Conservation (phyloP, 2,113 vertebrate genomes). For the Epinephelus lanceolatus region DNA sequence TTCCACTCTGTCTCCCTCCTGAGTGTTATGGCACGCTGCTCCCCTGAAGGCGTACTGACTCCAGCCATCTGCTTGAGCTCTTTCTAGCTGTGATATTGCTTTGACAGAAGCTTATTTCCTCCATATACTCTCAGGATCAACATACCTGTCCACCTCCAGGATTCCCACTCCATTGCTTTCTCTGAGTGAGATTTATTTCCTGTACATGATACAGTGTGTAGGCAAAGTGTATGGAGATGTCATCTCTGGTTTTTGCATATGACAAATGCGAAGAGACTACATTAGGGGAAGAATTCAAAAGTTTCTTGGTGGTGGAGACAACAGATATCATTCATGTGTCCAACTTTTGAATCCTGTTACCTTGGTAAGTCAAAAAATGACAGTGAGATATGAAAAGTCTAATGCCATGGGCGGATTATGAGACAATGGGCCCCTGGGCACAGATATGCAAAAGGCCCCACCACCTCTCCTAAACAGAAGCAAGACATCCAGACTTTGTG, state of each 20-base stretch:
- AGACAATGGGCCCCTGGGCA: too few species aligned
- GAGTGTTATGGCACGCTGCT: neutral
- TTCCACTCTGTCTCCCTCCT: conserved; percentile 31
- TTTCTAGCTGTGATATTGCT: conserved; percentile 49
- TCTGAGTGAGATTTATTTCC: conserved; percentile 36
- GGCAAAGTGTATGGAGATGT: conserved; percentile 59
- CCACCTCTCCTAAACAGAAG: too few species aligned
- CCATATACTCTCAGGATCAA: conserved; percentile 54
- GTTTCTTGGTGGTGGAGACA: neutral
- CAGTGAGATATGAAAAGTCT: neutral
- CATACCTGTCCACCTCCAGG: conserved; percentile 75
- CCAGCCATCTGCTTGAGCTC: conserved; percentile 56
- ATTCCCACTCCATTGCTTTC: conserved; percentile 60
- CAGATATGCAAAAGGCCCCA: too few species aligned
- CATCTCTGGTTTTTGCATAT: conserved; percentile 53
- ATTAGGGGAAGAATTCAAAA: conserved; percentile 18
- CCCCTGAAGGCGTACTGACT: conserved; percentile 28
- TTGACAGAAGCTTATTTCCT: conserved; percentile 67
- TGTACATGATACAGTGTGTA: conserved; percentile 40
- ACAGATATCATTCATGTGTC: neutral
- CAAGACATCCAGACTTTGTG: too few species aligned
- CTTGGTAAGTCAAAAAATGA: neutral
- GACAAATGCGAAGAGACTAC: conserved; percentile 18
- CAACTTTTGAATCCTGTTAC: neutral
- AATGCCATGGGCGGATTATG: too few species aligned